These are phyloP conservation scores for Helleia helle DNA, from an alignment of 2,888 invertebrate genomes.

Conservation along the genomic window DNA sequence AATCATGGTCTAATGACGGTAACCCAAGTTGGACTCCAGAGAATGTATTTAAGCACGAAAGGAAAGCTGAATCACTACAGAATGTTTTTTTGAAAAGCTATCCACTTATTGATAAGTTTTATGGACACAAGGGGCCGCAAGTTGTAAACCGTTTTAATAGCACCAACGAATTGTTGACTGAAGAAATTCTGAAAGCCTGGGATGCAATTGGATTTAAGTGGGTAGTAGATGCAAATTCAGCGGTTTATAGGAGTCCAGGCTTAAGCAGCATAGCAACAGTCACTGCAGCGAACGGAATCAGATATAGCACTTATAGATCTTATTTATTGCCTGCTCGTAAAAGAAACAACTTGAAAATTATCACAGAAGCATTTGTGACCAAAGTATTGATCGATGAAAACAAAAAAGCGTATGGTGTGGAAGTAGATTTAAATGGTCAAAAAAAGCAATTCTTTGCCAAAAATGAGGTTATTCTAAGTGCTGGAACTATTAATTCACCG, in stretches of 20 bases:
- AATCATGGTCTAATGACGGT: constrained; percentile 67
- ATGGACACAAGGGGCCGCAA: constrained; percentile 58
- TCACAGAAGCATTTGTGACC: constrained; percentile 60
- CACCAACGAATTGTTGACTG: constrained; percentile 38
- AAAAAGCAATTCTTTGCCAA: constrained; percentile 28
- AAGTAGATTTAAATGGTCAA: constrained; percentile 32
- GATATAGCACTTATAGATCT: constrained; percentile 7
- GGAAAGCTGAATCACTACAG: constrained; percentile 65
- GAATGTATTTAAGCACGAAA: constrained; percentile 59
- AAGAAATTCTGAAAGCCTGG: constrained; percentile 42
- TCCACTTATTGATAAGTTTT: constrained; percentile 27
- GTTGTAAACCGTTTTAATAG: constrained; percentile 53
- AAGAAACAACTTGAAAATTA: constrained; percentile 42
- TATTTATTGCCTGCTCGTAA: constrained; percentile 8
- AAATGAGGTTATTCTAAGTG: constrained; percentile 62
- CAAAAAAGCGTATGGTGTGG: constrained; percentile 47
- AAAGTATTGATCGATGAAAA: constrained; percentile 58
- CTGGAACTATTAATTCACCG: constrained; percentile 61
- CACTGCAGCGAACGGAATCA: background rate
- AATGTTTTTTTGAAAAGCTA: constrained; percentile 26
- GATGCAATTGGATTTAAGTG: constrained; percentile 51
- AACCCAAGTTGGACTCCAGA: constrained; percentile 71
- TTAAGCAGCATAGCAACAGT: constrained; percentile 18
- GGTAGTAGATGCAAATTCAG: constrained; percentile 49
- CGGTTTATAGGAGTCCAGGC: constrained; percentile 43